Evolutionary conservation across 2,797 vertebrate genomes (phyloP), one percentile per base, ranked within the genome.

Genomic region (Vultur gryphus): DNA sequence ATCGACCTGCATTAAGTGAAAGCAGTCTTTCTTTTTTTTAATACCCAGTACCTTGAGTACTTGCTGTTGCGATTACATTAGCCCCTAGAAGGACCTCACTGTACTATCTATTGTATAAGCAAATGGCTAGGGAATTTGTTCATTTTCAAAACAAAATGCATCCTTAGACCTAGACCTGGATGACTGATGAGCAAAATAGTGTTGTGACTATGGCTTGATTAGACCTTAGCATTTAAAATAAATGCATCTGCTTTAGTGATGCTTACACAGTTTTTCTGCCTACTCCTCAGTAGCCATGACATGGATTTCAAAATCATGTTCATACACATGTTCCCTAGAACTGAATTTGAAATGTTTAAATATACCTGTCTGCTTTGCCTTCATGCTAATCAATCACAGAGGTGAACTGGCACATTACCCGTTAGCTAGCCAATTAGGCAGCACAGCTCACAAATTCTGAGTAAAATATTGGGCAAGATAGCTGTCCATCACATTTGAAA

Each of bases 301-400:
- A 17, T 16, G 31, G 61, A 84, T 93, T 94, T 93, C 33, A 69
- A 89, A 92, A 72, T 67, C 24, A 0, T 37, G 41, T 70, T 92
- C 3, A 4, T 81, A 41, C 46, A 66, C 35, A 12, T 62, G 76
- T 67, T 73, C 71, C 26, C 54, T 78, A 4, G 3, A 87, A 91
- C 46, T 58, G 86, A 78, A 87, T 83, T 75, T 89, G 84, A 75
- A 87, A 71, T 87, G 79, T 95, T 96, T 87, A 87, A 91, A 90
- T 92, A 65, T 78, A 69, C 78, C 64, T 93, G 89, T 89, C 93
- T 87, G 90, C 57, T 92, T 92, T 93, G 43, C 84, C 79, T 94
- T 92, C 46, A 52, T 95, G 92, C 84, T 93, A 90, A 95, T 97
- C 93, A 78, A 25, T 93, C 92, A 84, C 29, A 57, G 81, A 78